These are phyloP conservation scores for Pluvianellus socialis DNA, from an alignment of 2,113 vertebrate genomes.

Conservation along the genomic window DNA sequence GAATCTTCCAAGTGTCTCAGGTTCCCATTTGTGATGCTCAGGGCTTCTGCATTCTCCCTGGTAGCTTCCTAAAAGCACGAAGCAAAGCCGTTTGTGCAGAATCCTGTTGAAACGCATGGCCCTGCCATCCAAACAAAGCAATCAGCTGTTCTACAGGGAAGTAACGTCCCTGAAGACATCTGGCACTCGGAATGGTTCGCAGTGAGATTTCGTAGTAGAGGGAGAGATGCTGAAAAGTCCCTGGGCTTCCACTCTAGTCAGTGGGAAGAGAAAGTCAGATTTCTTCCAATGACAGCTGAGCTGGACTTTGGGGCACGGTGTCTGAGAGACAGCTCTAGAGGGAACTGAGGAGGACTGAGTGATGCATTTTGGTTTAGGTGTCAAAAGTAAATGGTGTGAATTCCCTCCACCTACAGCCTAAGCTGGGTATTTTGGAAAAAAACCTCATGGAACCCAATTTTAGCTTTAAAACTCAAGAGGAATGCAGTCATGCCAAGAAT, in stretches of 20 bases:
- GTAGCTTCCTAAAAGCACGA: background rate
- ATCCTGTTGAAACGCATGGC: background rate
- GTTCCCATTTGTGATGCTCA: background rate
- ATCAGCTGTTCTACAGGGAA: background rate
- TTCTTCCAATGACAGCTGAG: background rate
- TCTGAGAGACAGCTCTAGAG: background rate
- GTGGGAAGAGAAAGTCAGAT: background rate
- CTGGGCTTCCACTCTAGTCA: background rate
- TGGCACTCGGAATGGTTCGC: background rate
- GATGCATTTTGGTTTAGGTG: background rate
- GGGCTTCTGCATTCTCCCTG: background rate
- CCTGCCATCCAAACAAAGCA: background rate
- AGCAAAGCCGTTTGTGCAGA: background rate
- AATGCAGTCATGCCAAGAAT: background rate
- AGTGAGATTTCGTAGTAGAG: background rate
- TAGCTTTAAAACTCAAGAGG: background rate
- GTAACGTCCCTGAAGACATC: background rate
- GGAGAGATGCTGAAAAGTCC: background rate
- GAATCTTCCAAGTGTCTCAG: background rate
- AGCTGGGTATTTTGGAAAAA: background rate
- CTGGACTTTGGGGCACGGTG: rapidly evolving
- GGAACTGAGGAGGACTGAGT: background rate
- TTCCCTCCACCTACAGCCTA: background rate
- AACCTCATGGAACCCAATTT: background rate
- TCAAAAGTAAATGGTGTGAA: background rate